Base-by-base conservation (phyloP, 92 coral and sea anemone genomes). In the Parazoanthus atlanticus region DNA sequence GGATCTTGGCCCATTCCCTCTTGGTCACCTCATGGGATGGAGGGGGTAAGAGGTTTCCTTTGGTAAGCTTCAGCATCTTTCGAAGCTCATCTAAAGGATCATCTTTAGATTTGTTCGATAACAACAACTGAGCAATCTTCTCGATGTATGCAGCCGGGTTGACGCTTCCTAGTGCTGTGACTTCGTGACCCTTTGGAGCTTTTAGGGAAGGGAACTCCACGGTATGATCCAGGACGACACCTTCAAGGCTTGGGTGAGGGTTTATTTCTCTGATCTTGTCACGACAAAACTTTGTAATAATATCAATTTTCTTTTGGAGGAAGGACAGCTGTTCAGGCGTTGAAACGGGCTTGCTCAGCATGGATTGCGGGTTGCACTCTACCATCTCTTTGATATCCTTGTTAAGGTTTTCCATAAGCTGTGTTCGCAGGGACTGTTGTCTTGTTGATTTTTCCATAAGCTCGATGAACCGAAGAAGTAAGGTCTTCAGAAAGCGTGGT, bases 171-270 rank as follows among this genome's bases (percentile, higher is more conserved):
- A 86, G 32, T 15, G 80, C 85, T 23, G 84, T 26, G n/a, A 71
- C 75, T 17, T 49, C 81, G 29, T 86, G 85, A 31, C 46, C 84
- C 26, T 76, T 33, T 31, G 43, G 73, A 8, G 49, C 80, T 77
- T 76, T 76, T 19, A 76, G 64, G 21, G 34, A 46, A 25, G 89
- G 89, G 46, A 86, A 86, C 28, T 74, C 71, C 3, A 31, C 84
- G 13, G 58, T 86, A 75, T 77, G 80, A 64, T 86, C 70, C 41
- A 86, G 70, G 8, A 74, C 36, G 6, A 73, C 84, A 13, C 80
- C 80, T 54, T 91, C 79, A 30, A 81, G 75, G 65, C 82, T 74
- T 4, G 90, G 92, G 29, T 91, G 94, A 30, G 94, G 94, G 85
- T 91, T 91, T 0, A 91, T 65, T 4, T 89, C 92, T 6, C 90